Percentiles rank a stretch among this genome's conserved stretches.
These are phyloP conservation scores for Caenorhabditis drosophilae DNA, from an alignment of 2,888 invertebrate genomes.

Conservation along the genomic window DNA sequence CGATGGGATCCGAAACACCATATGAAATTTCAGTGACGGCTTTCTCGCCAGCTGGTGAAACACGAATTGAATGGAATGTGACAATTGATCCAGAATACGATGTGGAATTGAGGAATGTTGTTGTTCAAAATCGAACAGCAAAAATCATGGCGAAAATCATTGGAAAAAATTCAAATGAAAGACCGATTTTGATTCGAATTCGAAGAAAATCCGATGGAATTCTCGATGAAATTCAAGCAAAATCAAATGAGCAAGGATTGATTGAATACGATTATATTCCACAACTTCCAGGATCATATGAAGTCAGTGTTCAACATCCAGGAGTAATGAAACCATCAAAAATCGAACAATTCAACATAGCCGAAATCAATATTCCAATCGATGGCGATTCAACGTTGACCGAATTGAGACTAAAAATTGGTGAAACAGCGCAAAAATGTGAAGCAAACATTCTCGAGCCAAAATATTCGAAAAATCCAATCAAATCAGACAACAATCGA, in stretches of 20 bases:
- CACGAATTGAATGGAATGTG: conserved; percentile 37
- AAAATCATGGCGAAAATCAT: conserved; percentile 28
- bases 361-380: conserved; percentile 24
- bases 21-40: conserved; percentile 47
- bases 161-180: conserved; percentile 9
- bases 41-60: conserved; percentile 43
- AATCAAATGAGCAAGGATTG: conserved; percentile 15
- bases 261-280: conserved; percentile 26
- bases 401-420: conserved; percentile 14
- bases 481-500: conserved; percentile 1
- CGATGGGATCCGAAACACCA: conserved; percentile 47
- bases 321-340: neutral
- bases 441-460: conserved; percentile 24
- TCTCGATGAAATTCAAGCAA: conserved; percentile 26
- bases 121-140: conserved; percentile 20
- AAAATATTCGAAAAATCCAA: neutral
- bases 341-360: conserved; percentile 16
- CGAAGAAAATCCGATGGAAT: conserved; percentile 17
- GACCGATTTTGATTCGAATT: conserved; percentile 24
- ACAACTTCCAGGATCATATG: conserved; percentile 22
- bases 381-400: conserved; percentile 23
- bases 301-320: conserved; percentile 25
- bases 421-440: conserved; percentile 3
- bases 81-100: conserved; percentile 42
- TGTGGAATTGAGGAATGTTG: conserved; percentile 36